A percentile compares a stretch with the other conserved stretches of the same genome.
phyloP scores from a whole-genome alignment of 2,113 vertebrate species.

The Epinephelus cyanopodus region DNA sequence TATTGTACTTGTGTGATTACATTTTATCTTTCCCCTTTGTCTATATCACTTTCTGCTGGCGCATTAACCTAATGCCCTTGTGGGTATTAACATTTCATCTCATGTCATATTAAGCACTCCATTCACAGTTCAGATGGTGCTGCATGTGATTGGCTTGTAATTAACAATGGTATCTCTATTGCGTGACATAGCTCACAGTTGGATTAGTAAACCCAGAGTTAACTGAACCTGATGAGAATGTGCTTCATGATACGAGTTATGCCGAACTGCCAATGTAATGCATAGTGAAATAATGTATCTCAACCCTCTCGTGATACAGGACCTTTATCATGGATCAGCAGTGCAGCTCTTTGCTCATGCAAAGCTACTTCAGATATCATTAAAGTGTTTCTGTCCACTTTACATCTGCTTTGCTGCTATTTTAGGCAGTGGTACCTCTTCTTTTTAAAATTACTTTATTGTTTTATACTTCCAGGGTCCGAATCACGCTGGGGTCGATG shows the following conservation, averaged over 20 bases:
- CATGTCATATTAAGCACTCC: slow-evolving; percentile 1
- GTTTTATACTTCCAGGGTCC: too few species aligned
- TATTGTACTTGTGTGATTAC: slow-evolving; percentile 5
- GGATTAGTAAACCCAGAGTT: neutral
- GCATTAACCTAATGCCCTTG: slow-evolving; percentile 5
- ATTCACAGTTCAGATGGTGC: slow-evolving; percentile 2
- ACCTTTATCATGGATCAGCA: neutral
- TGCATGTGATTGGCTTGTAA: slow-evolving; percentile 20
- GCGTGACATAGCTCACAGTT: neutral
- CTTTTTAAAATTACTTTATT: too few species aligned
- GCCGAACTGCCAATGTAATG: neutral
- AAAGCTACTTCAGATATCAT: neutral
- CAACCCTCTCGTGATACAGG: neutral
- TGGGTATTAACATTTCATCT: neutral
- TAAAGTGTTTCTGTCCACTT: neutral
- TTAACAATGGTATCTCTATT: neutral
- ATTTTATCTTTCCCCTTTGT: neutral
- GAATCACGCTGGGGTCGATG: too few species aligned
- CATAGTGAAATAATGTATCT: neutral
- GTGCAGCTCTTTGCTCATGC: neutral
- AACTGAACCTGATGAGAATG: neutral
- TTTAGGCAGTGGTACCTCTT: neutral
- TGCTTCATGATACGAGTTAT: neutral
- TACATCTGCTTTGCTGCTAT: neutral
- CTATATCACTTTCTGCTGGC: neutral